Evolutionary conservation across 2,797 vertebrate species (phyloP).

Genomic region (Pangasius larnaudii): DNA sequence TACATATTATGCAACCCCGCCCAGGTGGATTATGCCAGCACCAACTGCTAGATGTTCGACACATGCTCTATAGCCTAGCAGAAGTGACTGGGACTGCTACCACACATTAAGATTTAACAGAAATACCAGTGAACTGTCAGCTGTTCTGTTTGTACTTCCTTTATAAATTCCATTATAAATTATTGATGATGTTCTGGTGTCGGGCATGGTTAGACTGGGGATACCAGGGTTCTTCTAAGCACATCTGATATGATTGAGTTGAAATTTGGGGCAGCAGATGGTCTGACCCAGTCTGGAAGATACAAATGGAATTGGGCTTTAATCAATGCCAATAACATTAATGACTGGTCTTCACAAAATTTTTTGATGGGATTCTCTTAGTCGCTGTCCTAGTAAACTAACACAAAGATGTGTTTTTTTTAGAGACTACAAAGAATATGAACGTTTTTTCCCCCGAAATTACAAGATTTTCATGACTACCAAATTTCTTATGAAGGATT

Average conservation of each 20-base stretch:
- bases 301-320: background rate
- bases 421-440: background rate
- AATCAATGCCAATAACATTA: no score
- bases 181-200: conserved; percentile 23
- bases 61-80: background rate
- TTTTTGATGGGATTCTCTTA: no score
- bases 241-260: background rate
- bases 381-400: background rate
- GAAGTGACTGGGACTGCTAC: conserved; percentile 8
- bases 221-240: background rate
- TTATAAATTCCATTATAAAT: conserved; percentile 9
- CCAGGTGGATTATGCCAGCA: conserved; percentile 2
- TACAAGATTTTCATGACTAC: background rate
- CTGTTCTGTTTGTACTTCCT: conserved; percentile 19
- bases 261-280: background rate
- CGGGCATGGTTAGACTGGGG: conserved; percentile 4
- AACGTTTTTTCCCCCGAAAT: background rate
- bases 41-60: conserved; percentile 27
- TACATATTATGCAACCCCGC: background rate
- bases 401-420: background rate
- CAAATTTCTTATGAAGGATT: background rate
- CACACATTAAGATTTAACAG: conserved; percentile 40
- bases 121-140: conserved; percentile 33
- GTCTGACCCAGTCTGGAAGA: background rate
- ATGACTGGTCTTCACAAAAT: no score